phyloP scores from a whole-genome alignment of 2,888 invertebrate genomes.

The Campoletis raptor region DNA sequence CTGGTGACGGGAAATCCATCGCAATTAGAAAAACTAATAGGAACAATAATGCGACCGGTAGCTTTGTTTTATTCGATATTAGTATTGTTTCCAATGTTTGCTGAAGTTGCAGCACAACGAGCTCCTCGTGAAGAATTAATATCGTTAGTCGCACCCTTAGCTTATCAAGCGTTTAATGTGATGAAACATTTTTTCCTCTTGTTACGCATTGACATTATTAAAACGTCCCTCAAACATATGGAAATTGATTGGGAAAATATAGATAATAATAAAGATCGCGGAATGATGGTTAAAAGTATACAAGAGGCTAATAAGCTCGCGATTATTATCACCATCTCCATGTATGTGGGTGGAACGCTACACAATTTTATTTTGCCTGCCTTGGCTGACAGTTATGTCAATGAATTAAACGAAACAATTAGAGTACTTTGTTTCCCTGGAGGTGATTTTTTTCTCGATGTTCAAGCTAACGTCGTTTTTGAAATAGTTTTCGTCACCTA shows the following conservation, averaged over 20 bases:
- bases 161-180: constrained; percentile 35
- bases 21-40: constrained; percentile 21
- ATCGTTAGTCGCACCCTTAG: constrained; percentile 51
- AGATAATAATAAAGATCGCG: constrained; percentile 60
- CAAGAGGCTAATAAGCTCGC: constrained; percentile 66
- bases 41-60: constrained; percentile 31
- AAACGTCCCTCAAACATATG: constrained; percentile 60
- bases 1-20: constrained; percentile 44
- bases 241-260: constrained; percentile 66
- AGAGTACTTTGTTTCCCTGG: constrained; percentile 59
- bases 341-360: constrained; percentile 72
- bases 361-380: constrained; percentile 72
- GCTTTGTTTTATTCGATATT: constrained; percentile 12
- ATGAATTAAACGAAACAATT: constrained; percentile 59
- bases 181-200: constrained; percentile 49
- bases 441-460: constrained; percentile 60
- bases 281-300: constrained; percentile 68
- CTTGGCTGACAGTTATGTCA: constrained; percentile 42
- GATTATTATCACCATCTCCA: constrained; percentile 66
- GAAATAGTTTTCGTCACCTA: constrained; percentile 74
- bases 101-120: constrained; percentile 32
- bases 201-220: constrained; percentile 27
- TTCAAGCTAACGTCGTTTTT: constrained; percentile 66
- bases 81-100: constrained; percentile 12
- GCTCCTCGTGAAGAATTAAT: constrained; percentile 17